Conservation (phyloP, 2,113 vertebrate species). For the Gambusia holbrooki region DNA sequence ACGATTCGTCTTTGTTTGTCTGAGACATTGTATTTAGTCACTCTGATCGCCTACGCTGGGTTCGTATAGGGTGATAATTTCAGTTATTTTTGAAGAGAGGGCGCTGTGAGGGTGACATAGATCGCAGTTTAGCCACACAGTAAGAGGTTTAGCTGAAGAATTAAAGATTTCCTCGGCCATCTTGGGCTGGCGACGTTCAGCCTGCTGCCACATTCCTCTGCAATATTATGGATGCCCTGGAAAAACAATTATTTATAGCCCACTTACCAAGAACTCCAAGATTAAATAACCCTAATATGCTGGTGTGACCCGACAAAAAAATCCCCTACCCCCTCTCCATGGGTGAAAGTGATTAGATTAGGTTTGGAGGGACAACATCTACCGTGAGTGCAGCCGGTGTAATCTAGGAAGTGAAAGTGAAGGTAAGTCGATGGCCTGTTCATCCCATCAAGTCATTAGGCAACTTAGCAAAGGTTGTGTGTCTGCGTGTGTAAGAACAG, state of each 20-base stretch:
- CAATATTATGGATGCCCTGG: not conserved
- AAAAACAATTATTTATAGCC: not conserved
- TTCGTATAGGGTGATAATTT: not conserved
- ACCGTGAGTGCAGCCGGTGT: not conserved
- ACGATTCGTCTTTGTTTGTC: not conserved
- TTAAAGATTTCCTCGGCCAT: not conserved
- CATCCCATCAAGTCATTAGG: slow-evolving; percentile 21
- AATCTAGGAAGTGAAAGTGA: slow-evolving; percentile 33
- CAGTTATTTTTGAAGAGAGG: not conserved
- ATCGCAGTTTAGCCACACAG: not conserved
- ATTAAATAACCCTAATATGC: not conserved
- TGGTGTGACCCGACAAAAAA: not conserved
- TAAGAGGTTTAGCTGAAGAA: not conserved
- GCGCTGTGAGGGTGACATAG: not conserved
- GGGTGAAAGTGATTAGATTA: not conserved
- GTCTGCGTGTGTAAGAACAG: slow-evolving; percentile 5
- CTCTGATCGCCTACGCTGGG: not conserved
- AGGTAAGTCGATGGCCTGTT: slow-evolving; percentile 8
- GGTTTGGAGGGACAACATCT: not conserved
- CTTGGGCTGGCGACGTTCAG: not conserved
- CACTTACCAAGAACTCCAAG: not conserved
- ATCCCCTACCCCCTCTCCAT: not conserved
- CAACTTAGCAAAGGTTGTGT: not conserved
- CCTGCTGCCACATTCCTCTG: not conserved
- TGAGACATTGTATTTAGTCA: not conserved